Evolutionary conservation across 2,113 vertebrate species (phyloP).

Genomic region (Nothobranchius kuhntae): DNA sequence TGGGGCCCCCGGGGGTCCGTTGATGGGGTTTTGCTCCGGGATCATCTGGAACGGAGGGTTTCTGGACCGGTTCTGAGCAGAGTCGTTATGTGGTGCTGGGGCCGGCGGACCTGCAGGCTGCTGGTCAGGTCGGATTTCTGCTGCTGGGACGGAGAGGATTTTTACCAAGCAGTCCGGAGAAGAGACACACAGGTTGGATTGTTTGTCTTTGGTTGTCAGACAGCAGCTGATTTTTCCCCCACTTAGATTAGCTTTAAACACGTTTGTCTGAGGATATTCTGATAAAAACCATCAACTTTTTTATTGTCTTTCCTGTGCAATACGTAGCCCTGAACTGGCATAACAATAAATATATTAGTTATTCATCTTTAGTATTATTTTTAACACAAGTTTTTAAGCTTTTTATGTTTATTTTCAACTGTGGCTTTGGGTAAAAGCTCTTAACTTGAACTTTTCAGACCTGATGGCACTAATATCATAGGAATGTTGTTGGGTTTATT

Average conservation of each 20-base stretch:
- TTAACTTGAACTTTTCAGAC: too few relatives aligned
- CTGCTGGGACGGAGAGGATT: constrained; percentile 20
- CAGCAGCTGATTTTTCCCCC: background rate
- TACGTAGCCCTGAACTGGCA: too few relatives aligned
- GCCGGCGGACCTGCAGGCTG: constrained; percentile 55
- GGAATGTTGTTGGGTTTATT: too few relatives aligned
- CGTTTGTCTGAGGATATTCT: background rate
- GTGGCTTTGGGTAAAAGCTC: too few relatives aligned
- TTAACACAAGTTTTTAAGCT: background rate
- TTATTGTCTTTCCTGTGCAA: too few relatives aligned
- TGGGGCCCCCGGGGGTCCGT: constrained; percentile 8
- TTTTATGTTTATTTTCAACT: background rate
- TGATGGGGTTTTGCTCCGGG: background rate
- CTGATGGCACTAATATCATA: too few relatives aligned
- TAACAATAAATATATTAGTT: too few relatives aligned
- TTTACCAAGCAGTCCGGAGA: constrained; percentile 16
- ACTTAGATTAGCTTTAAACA: background rate
- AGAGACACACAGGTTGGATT: constrained; percentile 53
- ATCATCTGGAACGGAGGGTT: background rate
- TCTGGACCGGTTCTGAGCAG: constrained; percentile 2
- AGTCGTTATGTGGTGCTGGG: constrained; percentile 54
- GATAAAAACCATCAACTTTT: too few relatives aligned
- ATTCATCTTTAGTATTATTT: too few relatives aligned
- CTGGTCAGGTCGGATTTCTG: constrained; percentile 21
- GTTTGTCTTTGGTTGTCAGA: background rate